Conservation (phyloP, 2,113 vertebrate species). For the Ptychochromis oligacanthus region DNA sequence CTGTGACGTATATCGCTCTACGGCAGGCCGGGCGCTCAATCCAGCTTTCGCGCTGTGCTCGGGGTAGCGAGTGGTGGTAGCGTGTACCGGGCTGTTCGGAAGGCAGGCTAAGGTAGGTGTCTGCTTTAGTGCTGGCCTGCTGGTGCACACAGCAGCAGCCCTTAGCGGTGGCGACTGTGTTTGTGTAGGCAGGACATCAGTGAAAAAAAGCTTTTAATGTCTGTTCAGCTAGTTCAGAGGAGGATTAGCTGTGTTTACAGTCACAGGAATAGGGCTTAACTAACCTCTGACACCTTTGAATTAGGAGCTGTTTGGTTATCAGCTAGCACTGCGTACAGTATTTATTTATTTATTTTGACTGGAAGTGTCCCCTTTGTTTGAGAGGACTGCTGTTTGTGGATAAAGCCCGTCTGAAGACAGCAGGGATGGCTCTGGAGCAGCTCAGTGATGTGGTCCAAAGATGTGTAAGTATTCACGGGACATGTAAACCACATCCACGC, state of each 20-base stretch:
- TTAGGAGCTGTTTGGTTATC: neutral
- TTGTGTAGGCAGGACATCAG: neutral
- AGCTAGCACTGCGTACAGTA: neutral
- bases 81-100: neutral
- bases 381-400: slow-evolving; percentile 10
- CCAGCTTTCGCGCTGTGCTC: fast-evolving
- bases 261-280: neutral
- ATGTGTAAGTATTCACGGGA: slow-evolving; percentile 87
- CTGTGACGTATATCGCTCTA: slow-evolving; percentile 59
- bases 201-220: neutral
- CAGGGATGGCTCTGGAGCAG: slow-evolving; percentile 89
- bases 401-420: neutral
- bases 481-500: neutral
- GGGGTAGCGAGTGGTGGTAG: neutral
- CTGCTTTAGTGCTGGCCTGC: neutral
- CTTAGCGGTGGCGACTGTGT: neutral
- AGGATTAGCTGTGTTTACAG: slow-evolving; percentile 8
- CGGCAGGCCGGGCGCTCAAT: slow-evolving; percentile 44
- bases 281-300: neutral
- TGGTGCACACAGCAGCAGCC: fast-evolving
- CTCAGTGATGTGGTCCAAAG: slow-evolving; percentile 90
- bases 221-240: slow-evolving; percentile 18
- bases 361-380: slow-evolving; percentile 5
- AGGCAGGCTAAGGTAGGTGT: neutral
- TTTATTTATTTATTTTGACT: too few relatives aligned